A percentile compares a stretch with the other conserved stretches of the same genome.
Conservation (phyloP, 2,113 vertebrate genomes). For the Orthochromis indermauri region DNA sequence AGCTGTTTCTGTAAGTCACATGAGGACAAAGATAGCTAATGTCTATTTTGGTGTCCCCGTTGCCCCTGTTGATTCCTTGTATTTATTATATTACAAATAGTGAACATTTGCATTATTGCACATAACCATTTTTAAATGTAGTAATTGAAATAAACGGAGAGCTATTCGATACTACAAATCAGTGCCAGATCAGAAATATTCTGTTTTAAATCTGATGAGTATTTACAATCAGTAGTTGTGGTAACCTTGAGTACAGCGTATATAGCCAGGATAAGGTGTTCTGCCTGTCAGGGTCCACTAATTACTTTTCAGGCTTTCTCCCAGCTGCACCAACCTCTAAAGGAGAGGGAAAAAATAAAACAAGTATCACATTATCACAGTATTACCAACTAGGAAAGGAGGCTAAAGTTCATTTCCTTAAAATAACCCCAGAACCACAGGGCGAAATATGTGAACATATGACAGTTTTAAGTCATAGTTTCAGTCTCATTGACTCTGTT, state of each 20-base stretch:
- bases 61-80: background rate
- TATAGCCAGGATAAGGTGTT: background rate
- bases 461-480: background rate
- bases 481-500: background rate
- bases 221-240: background rate
- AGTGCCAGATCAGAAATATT: background rate
- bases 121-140: background rate
- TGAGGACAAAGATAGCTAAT: slow-evolving; percentile 4
- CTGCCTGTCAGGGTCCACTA: background rate
- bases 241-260: background rate
- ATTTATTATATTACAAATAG: background rate
- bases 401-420: background rate
- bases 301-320: background rate
- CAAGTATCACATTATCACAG: background rate
- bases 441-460: background rate
- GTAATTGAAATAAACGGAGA: background rate
- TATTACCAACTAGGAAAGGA: background rate
- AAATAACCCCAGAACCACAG: background rate
- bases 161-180: background rate
- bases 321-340: background rate
- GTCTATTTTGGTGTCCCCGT: slow-evolving; percentile 5
- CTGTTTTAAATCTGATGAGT: background rate
- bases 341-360: background rate
- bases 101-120: background rate
- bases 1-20: slow-evolving; percentile 4